Percentiles rank a stretch among this genome's conserved stretches.
Conservation (phyloP, 2,888 invertebrate species). For the Nudaria mundana region DNA sequence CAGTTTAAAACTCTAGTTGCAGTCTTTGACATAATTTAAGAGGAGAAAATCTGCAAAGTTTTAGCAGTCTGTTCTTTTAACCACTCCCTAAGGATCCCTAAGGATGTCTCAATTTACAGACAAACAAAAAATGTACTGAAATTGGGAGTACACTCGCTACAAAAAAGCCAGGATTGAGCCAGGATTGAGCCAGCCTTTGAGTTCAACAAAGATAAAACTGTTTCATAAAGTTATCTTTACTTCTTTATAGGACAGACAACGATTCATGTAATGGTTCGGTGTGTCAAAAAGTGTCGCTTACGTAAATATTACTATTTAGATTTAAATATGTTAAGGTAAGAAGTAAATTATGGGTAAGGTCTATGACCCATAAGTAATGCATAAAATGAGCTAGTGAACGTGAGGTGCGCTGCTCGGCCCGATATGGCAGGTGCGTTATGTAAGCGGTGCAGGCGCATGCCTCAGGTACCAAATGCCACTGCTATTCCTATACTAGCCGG, state of each 20-base stretch:
- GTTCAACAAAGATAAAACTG: slow-evolving; percentile 39
- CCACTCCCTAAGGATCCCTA: slow-evolving; percentile 53
- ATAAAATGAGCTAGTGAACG: slow-evolving; percentile 76
- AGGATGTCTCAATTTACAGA: slow-evolving; percentile 57
- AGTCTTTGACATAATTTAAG: slow-evolving; percentile 50
- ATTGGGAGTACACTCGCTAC: slow-evolving; percentile 33
- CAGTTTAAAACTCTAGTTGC: slow-evolving; percentile 55
- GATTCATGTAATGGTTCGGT: too few relatives aligned
- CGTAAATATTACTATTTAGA: too few relatives aligned
- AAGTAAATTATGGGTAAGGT: slow-evolving; percentile 71
- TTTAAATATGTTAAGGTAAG: too few relatives aligned
- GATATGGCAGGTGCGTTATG: slow-evolving; percentile 81
- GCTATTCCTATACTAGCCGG: slow-evolving; percentile 60
- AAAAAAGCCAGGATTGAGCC: slow-evolving; percentile 45
- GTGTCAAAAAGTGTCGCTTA: too few relatives aligned
- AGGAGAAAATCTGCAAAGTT: slow-evolving; percentile 50
- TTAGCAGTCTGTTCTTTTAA: slow-evolving; percentile 60
- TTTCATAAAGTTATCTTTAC: slow-evolving; percentile 48
- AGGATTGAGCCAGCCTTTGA: slow-evolving; percentile 34
- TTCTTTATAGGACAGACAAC: too few relatives aligned
- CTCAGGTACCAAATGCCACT: slow-evolving; percentile 64
- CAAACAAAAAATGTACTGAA: slow-evolving; percentile 48
- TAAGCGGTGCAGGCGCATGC: slow-evolving; percentile 57
- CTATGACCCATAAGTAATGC: slow-evolving; percentile 79
- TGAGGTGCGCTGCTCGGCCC: slow-evolving; percentile 69